Evolutionary conservation across 2,797 vertebrate genomes (phyloP), one percentile per base, ranked within the genome.

Genomic region (Sebastes variabilis): DNA sequence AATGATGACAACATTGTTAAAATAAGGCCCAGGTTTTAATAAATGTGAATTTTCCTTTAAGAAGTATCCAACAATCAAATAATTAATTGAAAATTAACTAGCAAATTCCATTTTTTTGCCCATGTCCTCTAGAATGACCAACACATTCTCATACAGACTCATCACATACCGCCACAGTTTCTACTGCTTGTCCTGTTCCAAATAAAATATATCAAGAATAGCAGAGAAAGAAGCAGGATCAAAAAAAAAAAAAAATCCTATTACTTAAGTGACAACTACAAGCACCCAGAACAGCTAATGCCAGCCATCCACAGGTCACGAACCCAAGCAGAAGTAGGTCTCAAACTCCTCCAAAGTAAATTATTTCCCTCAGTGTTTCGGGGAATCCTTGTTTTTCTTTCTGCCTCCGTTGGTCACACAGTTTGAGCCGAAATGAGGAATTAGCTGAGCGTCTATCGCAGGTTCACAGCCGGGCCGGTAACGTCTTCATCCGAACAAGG

Each of bases 391-490:
- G 73, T 83, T 75, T 82, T 78, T 70, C 58, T 72, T 56, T 67
- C 65, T 22, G 66, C 58, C 20, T 73, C 38, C 4, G 42, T 58
- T 36, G 62, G 85, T 86, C 80, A 80, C 86, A 85, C 85, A 58
- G 62, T 56, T 38, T 61, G 54, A 87, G 60, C 32, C 25, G 66
- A 75, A 81, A 84, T 79, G 72, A 79, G 64, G 75, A 88, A 80
- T 88, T 79, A 83, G 72, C 69, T 3, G 72, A 83, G 74, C 66
- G 46, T 82, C 84, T 88, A 84, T 89, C 83, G 38, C 73, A 71
- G 79, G 77, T 85, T 84, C 67, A 34, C 89, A 90, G 87, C 81
- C 25, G 22, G 73, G 38, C 27, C n/a, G 24, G 38, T 67, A 30
- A 69, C 24, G 79, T 78, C 67, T 89, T 77, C 65, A 55, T 70